Base-by-base conservation (phyloP, 2,888 invertebrate species). In the Agrochola lota region DNA sequence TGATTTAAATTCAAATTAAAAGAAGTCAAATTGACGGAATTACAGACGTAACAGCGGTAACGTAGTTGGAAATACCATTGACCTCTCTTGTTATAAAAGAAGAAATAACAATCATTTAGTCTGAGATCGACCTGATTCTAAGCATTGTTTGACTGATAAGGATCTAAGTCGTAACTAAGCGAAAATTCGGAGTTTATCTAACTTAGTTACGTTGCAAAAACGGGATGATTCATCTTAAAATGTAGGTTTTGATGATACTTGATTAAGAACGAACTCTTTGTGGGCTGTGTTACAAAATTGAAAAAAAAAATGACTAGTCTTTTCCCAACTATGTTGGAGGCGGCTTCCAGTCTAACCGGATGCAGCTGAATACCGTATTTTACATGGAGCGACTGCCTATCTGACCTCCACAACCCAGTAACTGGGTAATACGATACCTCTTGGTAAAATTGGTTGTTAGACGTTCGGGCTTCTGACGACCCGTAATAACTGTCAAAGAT, bases 101-200 rank as follows among this genome's bases (percentile, higher is more conserved):
- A 62, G 12, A n/a, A 68, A 60, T 55, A 80, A 55, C 12, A 26
- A 80, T 68, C 26, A 84, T 81, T 74, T 40, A 20, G 62, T 49
- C 62, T 80, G 85, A 63, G 82, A 76, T 72, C 60, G 64, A 81
- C 71, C 69, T 71, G 68, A 59, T 62, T 75, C 15, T 43, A 60
- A 77, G 64, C 83, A 85, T 83, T 83, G 83, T 83, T 64, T 59
- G 35, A 7, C 9, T 40, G 83, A 76, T 72, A 70, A 67, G 11
- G 15, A 85, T 81, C 81, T 30, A 1, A 46, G 9, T 66, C 85
- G 69, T 83, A 85, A 81, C 57, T 46, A 0, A 26, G 49, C 43
- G 49, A 69, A 76, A 72, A 70, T 69, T 70, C 1, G 3, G 9
- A 30, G 69, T 71, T 67, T 77, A 68, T 52, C 49, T 43, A 52